A percentile compares a stretch with the other conserved stretches of the same genome.
These are phyloP conservation scores for Xiphorhynchus erythropygius DNA, from an alignment of 2,797 vertebrate genomes.

Conservation along the genomic window DNA sequence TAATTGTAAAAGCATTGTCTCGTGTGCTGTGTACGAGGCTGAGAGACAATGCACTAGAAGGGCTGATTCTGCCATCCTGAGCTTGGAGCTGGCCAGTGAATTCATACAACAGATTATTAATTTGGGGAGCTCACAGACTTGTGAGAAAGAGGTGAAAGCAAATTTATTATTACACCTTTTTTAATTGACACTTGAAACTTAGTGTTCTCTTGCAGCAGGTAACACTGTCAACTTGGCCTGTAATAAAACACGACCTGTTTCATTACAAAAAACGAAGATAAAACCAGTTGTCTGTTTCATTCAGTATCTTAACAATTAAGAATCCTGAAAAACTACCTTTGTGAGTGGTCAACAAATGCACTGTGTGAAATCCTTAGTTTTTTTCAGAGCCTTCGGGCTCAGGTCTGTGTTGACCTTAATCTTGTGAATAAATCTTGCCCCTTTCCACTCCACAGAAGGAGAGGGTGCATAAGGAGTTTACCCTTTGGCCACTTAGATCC, in stretches of 20 bases:
- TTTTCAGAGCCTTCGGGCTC: not conserved
- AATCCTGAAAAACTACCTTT: not conserved
- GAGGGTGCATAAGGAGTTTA: not conserved
- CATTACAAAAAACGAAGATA: not conserved
- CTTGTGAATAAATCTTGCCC: not conserved
- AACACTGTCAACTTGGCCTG: not conserved
- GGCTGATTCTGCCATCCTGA: not conserved
- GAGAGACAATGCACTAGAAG: not conserved
- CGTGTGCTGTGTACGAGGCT: accelerated
- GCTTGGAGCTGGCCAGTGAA: not conserved
- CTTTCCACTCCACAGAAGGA: not conserved
- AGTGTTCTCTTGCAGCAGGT: not conserved
- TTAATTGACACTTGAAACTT: not conserved
- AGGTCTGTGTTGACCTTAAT: not conserved
- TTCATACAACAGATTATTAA: not conserved
- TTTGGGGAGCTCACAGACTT: not conserved
- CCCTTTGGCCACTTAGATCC: not conserved
- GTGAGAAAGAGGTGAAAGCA: not conserved
- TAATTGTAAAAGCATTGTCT: not conserved
- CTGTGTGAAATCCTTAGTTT: not conserved
- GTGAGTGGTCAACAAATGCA: not conserved
- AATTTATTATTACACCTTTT: not conserved
- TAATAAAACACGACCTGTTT: not conserved
- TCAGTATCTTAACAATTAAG: not conserved
- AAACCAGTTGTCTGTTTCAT: not conserved